Percentiles rank a stretch among this genome's conserved stretches.
phyloP scores from a whole-genome alignment of 2,113 vertebrate species.

The Taurulus bubalis region DNA sequence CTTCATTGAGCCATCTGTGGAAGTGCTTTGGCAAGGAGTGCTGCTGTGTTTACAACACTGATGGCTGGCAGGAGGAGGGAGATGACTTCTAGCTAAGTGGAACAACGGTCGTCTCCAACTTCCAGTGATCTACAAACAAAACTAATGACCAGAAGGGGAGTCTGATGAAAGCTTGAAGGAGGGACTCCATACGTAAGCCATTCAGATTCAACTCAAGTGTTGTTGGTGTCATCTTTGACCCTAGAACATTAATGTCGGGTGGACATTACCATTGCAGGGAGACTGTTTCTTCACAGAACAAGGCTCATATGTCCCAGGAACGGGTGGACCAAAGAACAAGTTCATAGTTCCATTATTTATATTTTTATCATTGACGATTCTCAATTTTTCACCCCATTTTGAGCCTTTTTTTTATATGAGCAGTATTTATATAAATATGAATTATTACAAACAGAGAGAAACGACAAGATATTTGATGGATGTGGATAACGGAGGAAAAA shows the following conservation, averaged over 20 bases:
- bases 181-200: neutral
- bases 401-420: too few species aligned
- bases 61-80: conserved; percentile 62
- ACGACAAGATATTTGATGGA: neutral
- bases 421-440: too few species aligned
- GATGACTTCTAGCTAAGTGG: conserved; percentile 64
- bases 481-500: neutral
- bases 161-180: conserved; percentile 13
- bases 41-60: conserved; percentile 72
- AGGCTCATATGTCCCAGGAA: too few species aligned
- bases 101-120: conserved; percentile 49
- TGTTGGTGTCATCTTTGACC: neutral
- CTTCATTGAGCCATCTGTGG: conserved; percentile 79
- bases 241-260: too few species aligned
- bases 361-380: neutral
- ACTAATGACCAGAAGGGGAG: conserved; percentile 9
- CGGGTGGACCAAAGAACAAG: too few species aligned
- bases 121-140: conserved; percentile 52
- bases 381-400: too few species aligned
- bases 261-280: too few species aligned
- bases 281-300: too few species aligned
- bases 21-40: conserved; percentile 71
- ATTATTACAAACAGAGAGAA: neutral
- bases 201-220: neutral
- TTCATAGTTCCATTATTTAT: too few species aligned